Conservation (phyloP, 1,140 invertebrate species). For the Drosophila novamexicana region DNA sequence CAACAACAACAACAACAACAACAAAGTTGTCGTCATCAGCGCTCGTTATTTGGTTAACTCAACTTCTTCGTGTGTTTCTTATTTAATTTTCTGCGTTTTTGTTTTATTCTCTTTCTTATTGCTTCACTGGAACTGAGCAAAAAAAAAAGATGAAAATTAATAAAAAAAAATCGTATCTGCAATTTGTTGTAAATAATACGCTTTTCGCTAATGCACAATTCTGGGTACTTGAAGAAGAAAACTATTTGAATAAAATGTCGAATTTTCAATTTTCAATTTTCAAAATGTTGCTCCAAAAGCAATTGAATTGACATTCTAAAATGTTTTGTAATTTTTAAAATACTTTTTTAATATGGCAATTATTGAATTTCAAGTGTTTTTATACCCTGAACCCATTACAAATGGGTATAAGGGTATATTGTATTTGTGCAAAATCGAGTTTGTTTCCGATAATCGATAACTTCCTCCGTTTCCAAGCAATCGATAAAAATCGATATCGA, state of each 20-base stretch:
- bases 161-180: neutral
- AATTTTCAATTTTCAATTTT: neutral
- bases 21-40: conserved; percentile 21
- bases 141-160: neutral
- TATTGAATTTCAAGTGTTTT: neutral
- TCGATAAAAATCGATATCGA: too few relatives aligned
- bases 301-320: too few relatives aligned
- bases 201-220: neutral
- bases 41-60: neutral
- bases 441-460: too few relatives aligned
- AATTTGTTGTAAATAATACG: conserved; percentile 11
- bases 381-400: too few relatives aligned
- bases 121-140: conserved; percentile 1
- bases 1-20: conserved; percentile 3
- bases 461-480: too few relatives aligned
- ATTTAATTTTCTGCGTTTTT: conserved; percentile 11
- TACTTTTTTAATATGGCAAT: neutral
- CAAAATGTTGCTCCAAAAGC: neutral
- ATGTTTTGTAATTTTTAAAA: neutral
- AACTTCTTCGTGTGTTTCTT: conserved; percentile 8
- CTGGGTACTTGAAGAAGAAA: neutral
- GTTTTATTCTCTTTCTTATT: conserved; percentile 3
- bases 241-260: neutral
- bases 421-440: too few relatives aligned
- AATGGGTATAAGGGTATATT: too few relatives aligned